Base-by-base conservation (phyloP, 2,797 vertebrate species). In the Phalanger gymnotis region DNA sequence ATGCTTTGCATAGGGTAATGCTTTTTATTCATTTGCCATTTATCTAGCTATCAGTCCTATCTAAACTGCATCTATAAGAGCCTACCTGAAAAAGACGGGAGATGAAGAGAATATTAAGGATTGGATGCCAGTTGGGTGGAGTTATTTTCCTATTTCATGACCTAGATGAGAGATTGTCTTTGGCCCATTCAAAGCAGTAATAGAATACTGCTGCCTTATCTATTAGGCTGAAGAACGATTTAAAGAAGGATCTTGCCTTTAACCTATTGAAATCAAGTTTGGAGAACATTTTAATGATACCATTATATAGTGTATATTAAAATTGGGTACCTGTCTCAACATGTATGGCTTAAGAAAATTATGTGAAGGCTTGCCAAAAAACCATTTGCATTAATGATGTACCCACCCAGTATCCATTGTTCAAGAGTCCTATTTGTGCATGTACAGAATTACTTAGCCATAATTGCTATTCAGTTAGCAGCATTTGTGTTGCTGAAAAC, bases 381-480 rank as follows among this genome's bases (percentile, higher is more conserved):
- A 27, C 73, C 40, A 87, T 87, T 87, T 47, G 40, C 73, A 11
- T 9, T 87, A 40, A 87, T 87, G 40, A 27, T 87, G 73, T 13
- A 11, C 9, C 73, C 40, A 47, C 40, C 40, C 73, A 25, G 22
- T 40, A 87, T 27, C 40, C 73, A 47, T 87, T 47, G 7, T 87
- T 87, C n/a, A 11, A 11, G 31, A 95, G 53, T 31, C 90, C 92
- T 92, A 47, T 90, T 87, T 95, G 92, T 47, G 2, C 91, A 55
- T 94, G 52, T 53, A 53, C 61, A 47, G 40, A n/a, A 53, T 93
- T 58, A 73, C 58, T 94, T 95, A 89, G 25, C 5, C 93, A 95
- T 92, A 92, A 27, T 93, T 58, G 52, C 25, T 54, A 54, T 11
- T 66, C 31, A 25, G 31, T 56, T 52, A 92, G 28, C 34, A 90